Conservation (phyloP, 2,888 invertebrate species). For the Synanthedon vespiformis region DNA sequence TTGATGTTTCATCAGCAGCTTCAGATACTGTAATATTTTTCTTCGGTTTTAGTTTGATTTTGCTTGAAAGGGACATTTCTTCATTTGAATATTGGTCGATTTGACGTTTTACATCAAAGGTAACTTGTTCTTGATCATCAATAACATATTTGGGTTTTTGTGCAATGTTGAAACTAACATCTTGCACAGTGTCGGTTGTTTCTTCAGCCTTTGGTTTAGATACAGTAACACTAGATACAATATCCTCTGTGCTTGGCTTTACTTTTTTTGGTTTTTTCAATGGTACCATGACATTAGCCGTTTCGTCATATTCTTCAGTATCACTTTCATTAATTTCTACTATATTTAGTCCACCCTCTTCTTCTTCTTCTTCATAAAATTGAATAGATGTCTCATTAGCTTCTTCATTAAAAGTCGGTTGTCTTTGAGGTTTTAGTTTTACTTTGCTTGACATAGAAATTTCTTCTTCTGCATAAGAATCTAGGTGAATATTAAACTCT, state of each 20-base stretch:
- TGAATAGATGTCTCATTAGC: constrained; percentile 81
- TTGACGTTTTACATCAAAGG: constrained; percentile 50
- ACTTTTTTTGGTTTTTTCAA: constrained; percentile 49
- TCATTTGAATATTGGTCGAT: constrained; percentile 72
- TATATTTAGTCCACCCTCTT: constrained; percentile 56
- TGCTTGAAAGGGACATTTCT: constrained; percentile 79
- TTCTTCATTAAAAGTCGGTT: constrained; percentile 82
- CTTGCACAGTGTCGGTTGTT: constrained; percentile 62
- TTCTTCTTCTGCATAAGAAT: constrained; percentile 89
- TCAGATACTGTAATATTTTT: constrained; percentile 73
- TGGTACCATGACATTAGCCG: constrained; percentile 41
- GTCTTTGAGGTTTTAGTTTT: constrained; percentile 79
- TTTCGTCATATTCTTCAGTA: constrained; percentile 50
- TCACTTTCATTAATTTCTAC: constrained; percentile 61
- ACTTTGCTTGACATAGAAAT: constrained; percentile 88
- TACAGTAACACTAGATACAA: constrained; percentile 43
- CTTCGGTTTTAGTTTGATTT: constrained; percentile 76
- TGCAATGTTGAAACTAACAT: constrained; percentile 77
- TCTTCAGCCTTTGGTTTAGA: constrained; percentile 39
- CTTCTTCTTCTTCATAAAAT: constrained; percentile 64
- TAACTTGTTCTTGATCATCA: constrained; percentile 75
- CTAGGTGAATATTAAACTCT: constrained; percentile 87
- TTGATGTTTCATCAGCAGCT: constrained; percentile 77
- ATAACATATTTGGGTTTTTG: constrained; percentile 75
- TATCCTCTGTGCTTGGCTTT: constrained; percentile 52